Evolutionary conservation across 2,888 invertebrate genomes (phyloP), one percentile per base, ranked within the genome.

Genomic region (Pachliopta kotzebuea): DNA sequence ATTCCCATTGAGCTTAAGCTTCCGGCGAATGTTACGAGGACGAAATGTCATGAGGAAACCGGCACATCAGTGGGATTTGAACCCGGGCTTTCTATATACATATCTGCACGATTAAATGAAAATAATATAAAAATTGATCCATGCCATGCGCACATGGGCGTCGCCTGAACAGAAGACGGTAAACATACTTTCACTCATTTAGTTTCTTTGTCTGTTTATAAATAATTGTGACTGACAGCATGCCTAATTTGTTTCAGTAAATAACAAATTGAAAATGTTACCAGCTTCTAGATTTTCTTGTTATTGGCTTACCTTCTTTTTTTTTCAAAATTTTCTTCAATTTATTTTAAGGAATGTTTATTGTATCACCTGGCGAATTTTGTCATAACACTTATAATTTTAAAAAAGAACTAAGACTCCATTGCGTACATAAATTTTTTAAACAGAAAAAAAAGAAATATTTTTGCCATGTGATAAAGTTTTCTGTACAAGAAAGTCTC

Each of bases 91-190:
- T 14, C 14, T 37, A 37, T 14, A 37, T 37, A 37, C 14, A 45
- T 45, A 45, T 45, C 45, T 18, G n/a, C 45, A 45, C 7, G n/a
- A 45, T n/a, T 45, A 45, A 45, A n/a, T n/a, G 45, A 45, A 45
- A 81, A 80, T 81, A 79, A 83, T 84, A 77, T 72, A 79, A 75
- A 72, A 79, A 86, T 88, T 88, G 86, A 80, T 90, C 83, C 85
- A 87, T 88, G 87, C 83, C 85, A 87, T 88, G 87, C 88, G 81
- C 79, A 76, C 90, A 74, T 81, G 84, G 89, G 86, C 86, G 87
- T 85, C 85, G 78, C 81, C 87, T 84, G 85, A 86, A 86, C 89
- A 90, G 90, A 91, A 86, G 90, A 91, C 86, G 90, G 90, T 91
- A 91, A 91, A 83, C 81, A 62, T 72, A 75, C 84, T 86, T 88